Percentiles rank a stretch among this genome's conserved stretches.
Conservation (phyloP, 2,888 invertebrate species). For the Carpatolechia fugitivella region DNA sequence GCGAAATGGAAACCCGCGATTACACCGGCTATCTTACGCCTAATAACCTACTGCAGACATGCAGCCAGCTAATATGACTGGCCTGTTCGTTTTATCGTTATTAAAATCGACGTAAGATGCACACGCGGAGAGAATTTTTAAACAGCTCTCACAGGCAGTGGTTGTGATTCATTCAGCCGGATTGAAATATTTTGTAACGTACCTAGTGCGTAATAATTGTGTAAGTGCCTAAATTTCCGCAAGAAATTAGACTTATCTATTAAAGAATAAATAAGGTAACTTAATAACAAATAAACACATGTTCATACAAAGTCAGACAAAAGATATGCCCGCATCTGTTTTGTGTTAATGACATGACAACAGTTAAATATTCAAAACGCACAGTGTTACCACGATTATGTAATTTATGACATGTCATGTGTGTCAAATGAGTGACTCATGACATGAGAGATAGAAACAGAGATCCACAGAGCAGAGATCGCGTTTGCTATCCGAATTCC, state of each 20-base stretch:
- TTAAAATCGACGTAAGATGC: conserved; percentile 8
- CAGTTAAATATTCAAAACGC: conserved; percentile 31
- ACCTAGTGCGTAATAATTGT: no score
- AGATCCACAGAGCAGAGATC: no score
- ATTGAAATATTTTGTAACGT: not conserved
- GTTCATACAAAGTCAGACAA: no score
- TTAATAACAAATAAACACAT: no score
- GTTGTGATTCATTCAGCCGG: not conserved
- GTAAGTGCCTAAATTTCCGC: not conserved
- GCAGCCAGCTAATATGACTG: conserved; percentile 6
- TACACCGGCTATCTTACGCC: conserved; percentile 55
- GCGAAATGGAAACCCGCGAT: conserved; percentile 75
- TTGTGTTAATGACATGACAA: not conserved
- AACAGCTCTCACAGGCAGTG: not conserved
- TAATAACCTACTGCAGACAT: conserved; percentile 41
- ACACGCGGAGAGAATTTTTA: not conserved
- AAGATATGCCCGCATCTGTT: not conserved
- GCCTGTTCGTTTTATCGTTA: conserved; percentile 4
- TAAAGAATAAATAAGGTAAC: no score
- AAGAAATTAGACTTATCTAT: not conserved
- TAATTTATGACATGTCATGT: conserved; percentile 14
- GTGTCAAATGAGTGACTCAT: conserved; percentile 13
- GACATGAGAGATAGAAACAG: conserved; percentile 13
- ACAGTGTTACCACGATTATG: conserved; percentile 30
- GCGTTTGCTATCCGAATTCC: no score